These are phyloP conservation scores for Planiliza haematocheilus DNA, from an alignment of 2,113 vertebrate genomes.

Conservation along the genomic window DNA sequence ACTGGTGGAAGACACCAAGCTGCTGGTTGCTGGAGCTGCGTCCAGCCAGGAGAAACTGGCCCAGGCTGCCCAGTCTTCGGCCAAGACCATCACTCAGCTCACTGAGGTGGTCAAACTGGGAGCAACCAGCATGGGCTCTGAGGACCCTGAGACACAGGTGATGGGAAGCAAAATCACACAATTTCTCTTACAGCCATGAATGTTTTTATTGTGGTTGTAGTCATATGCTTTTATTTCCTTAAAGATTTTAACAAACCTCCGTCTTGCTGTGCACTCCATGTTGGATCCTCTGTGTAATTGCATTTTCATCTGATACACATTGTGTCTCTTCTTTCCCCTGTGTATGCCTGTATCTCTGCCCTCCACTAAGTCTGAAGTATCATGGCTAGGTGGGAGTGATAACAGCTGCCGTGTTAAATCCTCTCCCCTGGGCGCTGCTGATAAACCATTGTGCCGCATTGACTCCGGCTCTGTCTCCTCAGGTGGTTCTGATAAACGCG, in stretches of 20 bases:
- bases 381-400: slow-evolving; percentile 67
- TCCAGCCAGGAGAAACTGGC: slow-evolving; percentile 97
- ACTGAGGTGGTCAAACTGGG: slow-evolving; percentile 98
- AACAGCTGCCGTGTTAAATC: slow-evolving; percentile 66
- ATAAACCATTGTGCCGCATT: slow-evolving; percentile 70
- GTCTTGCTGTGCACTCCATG: slow-evolving; percentile 3
- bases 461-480: slow-evolving; percentile 61
- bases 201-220: not conserved
- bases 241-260: slow-evolving; percentile 3
- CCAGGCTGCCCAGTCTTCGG: slow-evolving; percentile 96
- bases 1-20: slow-evolving; percentile 97
- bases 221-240: not conserved
- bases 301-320: slow-evolving; percentile 48
- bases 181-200: not conserved
- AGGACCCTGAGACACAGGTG: slow-evolving; percentile 98
- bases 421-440: slow-evolving; percentile 52
- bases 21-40: slow-evolving; percentile 95
- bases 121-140: slow-evolving; percentile 94
- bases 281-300: slow-evolving; percentile 36
- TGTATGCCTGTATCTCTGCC: slow-evolving; percentile 47
- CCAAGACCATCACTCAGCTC: slow-evolving; percentile 96
- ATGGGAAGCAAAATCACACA: not conserved
- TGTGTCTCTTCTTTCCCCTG: slow-evolving; percentile 32
- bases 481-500: slow-evolving; percentile 99
- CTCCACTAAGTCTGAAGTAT: slow-evolving; percentile 57